Evolutionary conservation across 1,140 invertebrate genomes (phyloP), one percentile per base, ranked within the genome.

Genomic region (Rhynchophorus ferrugineus): DNA sequence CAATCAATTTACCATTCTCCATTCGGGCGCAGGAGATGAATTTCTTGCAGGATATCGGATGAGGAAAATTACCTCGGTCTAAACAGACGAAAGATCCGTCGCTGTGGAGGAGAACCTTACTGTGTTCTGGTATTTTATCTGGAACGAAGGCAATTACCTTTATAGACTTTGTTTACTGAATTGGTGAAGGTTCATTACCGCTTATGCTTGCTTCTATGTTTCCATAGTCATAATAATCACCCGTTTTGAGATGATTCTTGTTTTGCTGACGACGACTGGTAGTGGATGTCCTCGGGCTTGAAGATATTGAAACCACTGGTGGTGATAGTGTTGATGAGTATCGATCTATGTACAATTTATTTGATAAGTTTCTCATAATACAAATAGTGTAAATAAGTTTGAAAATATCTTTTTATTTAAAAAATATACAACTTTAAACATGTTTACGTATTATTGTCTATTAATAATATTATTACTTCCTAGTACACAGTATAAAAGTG

Each of bases 1-100:
- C 88, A 0, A 87, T 69, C 0, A 89, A 76, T 16, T 78, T 74
- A 22, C 82, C 82, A 59, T 80, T 84, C 39, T 88, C 85, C 73
- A 89, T 86, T 65, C 80, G 81, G 0, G 88, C 84, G 66, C 89
- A 92, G 5, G 84, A 87, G 52, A 93, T 90, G 67, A 91, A 93
- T 69, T 91, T 89, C 68, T 83, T 84, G 68, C 89, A 93, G 1
- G 87, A 90, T 6, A 81, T 77, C 0, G 89, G 89, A 73, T 93
- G 89, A 0, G 89, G 84, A 69, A 91, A 92, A 65, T 89, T 91
- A 20, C 90, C 89, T 61, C 87, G 82, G 66, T 91, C 89, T 16
- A 89, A 70, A 63, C 90, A 93, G 56, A 85, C 79, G 55, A 92
- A 84, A 24, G 76, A 75, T 24, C 83, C 85, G 42, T 76, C 72